Percentiles rank a stretch among this genome's conserved stretches.
These are phyloP conservation scores for Macrosiphum euphorbiae DNA, from an alignment of 2,888 invertebrate species.

Conservation along the genomic window DNA sequence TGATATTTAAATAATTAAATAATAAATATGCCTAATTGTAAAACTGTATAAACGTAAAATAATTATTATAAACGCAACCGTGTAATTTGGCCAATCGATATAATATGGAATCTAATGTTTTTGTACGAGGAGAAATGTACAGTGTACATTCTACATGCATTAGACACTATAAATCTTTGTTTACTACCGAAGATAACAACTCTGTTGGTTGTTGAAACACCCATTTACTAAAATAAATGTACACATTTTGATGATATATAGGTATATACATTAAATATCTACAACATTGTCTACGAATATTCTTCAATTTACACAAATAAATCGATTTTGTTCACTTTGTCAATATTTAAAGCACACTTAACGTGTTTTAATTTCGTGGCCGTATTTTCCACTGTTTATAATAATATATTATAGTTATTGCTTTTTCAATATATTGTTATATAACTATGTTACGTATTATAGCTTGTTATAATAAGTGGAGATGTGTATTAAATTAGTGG, in stretches of 20 bases:
- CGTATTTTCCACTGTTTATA: not conserved
- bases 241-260: not conserved
- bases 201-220: slow-evolving; percentile 1
- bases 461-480: not conserved
- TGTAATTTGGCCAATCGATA: not conserved
- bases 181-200: not conserved
- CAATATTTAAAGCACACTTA: not conserved
- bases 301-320: not conserved
- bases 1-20: not conserved
- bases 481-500: not conserved
- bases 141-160: not conserved
- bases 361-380: not conserved
- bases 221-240: not conserved
- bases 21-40: not conserved
- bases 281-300: not conserved
- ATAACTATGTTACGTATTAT: not conserved
- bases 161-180: not conserved
- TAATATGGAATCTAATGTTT: not conserved
- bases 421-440: not conserved
- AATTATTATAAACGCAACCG: not conserved
- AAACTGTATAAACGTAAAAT: not conserved
- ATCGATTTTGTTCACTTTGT: not conserved
- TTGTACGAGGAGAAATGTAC: not conserved
- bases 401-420: too few species aligned
- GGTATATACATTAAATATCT: not conserved